Percentiles rank a stretch among this genome's conserved stretches.
phyloP scores from a whole-genome alignment of 2,888 invertebrate species.

The Tiphia femorata region DNA sequence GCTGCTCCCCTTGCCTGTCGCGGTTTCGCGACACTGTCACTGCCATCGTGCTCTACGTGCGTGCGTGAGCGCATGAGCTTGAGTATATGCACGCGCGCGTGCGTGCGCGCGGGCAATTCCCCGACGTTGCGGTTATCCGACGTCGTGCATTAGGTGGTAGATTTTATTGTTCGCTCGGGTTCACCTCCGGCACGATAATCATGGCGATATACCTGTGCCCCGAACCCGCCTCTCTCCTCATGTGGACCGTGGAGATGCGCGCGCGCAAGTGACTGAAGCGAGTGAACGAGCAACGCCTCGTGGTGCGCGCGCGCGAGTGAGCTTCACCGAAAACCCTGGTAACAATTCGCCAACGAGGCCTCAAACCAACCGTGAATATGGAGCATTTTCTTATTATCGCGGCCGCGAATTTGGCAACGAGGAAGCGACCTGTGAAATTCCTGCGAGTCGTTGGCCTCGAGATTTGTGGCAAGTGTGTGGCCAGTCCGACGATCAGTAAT shows the following conservation, averaged over 20 bases:
- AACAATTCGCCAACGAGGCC: no score
- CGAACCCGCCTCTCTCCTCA: conserved; percentile 16
- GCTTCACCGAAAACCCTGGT: no score
- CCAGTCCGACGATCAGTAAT: no score
- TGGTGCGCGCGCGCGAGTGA: no score
- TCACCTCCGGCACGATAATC: conserved; percentile 35
- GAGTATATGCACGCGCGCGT: conserved; percentile 5
- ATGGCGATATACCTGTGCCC: conserved; percentile 42
- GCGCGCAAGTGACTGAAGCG: conserved; percentile 38
- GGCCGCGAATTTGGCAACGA: no score
- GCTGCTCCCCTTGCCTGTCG: conserved; percentile 9
- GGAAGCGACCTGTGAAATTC: no score
- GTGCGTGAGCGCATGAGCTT: background rate
- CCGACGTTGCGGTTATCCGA: conserved; percentile 36
- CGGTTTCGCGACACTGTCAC: conserved; percentile 34
- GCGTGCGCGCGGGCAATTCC: conserved; percentile 43
- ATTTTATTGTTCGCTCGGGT: conserved; percentile 42
- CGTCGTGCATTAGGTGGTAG: conserved; percentile 40
- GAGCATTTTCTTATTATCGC: no score
- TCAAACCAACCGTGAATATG: no score
- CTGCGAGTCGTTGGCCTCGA: no score
- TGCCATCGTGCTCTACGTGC: conserved; percentile 18
- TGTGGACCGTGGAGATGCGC: background rate
- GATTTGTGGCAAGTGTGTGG: no score
- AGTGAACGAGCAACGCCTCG: no score